These are phyloP conservation scores for Thalpophila matura DNA, from an alignment of 2,888 invertebrate genomes.

Conservation along the genomic window DNA sequence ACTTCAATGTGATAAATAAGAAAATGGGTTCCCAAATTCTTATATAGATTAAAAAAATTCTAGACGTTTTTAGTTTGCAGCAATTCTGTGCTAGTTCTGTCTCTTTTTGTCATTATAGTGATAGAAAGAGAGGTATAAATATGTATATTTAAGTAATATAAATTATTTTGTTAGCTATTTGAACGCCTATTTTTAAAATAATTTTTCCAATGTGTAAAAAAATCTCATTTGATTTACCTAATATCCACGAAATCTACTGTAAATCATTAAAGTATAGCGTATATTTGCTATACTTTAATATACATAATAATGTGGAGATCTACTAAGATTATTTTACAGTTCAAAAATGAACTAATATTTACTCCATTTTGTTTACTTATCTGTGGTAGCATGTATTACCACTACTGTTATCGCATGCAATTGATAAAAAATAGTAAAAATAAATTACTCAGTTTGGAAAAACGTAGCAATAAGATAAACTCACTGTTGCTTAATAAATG, in stretches of 20 bases:
- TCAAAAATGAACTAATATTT: no score
- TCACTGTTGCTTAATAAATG: not conserved
- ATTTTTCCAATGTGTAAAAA: no score
- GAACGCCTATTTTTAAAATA: constrained; percentile 6
- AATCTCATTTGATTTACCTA: no score
- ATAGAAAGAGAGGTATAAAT: constrained; percentile 26
- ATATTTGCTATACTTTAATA: no score
- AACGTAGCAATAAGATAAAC: no score
- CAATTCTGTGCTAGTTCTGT: constrained; percentile 13
- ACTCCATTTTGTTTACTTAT: not conserved
- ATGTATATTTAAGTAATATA: constrained; percentile 29
- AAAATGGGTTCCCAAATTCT: constrained; percentile 44
- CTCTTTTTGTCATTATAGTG: constrained; percentile 30
- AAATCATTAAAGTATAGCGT: no score
- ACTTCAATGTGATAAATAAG: constrained; percentile 56
- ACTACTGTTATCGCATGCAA: no score
- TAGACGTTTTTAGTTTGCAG: constrained; percentile 6
- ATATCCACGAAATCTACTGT: no score
- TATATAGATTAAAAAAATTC: constrained; percentile 29
- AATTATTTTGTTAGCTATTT: constrained; percentile 11
- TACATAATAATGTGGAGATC: no score
- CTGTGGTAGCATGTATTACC: not conserved
- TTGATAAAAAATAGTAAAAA: no score
- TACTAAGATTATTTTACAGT: no score
- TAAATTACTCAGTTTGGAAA: no score